phyloP scores from a whole-genome alignment of 2,113 vertebrate species.

The Cisticola juncidis region DNA sequence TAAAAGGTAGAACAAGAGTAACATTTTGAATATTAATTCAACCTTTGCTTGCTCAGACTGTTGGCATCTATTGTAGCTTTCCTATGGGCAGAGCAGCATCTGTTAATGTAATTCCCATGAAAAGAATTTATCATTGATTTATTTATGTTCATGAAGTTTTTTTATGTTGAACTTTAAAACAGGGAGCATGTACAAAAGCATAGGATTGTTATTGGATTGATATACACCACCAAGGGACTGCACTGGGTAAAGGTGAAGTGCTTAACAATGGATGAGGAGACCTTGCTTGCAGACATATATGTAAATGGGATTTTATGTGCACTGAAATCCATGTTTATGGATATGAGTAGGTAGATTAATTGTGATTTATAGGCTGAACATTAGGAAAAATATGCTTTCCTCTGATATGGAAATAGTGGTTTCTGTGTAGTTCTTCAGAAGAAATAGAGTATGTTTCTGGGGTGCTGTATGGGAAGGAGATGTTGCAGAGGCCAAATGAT shows the following conservation, averaged over 20 bases:
- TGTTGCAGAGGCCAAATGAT: not conserved
- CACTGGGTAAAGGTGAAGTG: not conserved
- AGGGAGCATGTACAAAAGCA: not conserved
- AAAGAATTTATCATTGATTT: not conserved
- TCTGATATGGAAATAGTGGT: not conserved
- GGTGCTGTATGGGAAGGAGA: not conserved
- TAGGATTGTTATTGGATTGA: not conserved
- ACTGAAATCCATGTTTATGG: not conserved
- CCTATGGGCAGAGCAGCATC: not conserved
- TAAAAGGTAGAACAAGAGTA: not conserved
- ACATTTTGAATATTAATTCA: not conserved
- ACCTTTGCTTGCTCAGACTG: not conserved
- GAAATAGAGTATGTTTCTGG: not conserved
- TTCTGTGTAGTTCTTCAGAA: not conserved
- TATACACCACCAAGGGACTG: fast-evolving
- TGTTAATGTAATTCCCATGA: not conserved
- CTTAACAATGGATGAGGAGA: not conserved
- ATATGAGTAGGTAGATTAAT: not conserved
- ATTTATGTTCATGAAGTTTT: not conserved
- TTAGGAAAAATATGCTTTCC: not conserved
- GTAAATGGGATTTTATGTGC: not conserved
- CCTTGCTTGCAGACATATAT: not conserved
- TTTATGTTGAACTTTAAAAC: not conserved
- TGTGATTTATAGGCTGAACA: not conserved
- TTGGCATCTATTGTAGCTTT: not conserved